These are phyloP conservation scores for Crocallis elinguaria DNA, from an alignment of 2,888 invertebrate species.

Conservation along the genomic window DNA sequence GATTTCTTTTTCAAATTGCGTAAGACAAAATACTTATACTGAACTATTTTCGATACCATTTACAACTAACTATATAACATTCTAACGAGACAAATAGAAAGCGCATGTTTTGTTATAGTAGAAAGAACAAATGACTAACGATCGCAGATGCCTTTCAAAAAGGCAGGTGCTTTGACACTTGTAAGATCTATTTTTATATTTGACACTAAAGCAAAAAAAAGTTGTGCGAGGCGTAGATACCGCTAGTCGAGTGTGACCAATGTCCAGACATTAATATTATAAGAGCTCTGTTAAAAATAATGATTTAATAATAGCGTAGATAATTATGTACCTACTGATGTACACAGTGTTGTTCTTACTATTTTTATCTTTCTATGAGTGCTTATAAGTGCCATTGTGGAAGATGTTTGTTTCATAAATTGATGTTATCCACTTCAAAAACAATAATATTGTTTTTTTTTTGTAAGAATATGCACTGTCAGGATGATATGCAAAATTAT, in stretches of 20 bases:
- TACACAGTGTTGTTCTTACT: not conserved
- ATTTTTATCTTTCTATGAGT: not conserved
- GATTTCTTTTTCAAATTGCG: too few species aligned
- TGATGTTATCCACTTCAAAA: not conserved
- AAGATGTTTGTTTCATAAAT: not conserved
- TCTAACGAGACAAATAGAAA: constrained; percentile 8
- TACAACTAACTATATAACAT: not conserved
- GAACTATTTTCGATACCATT: not conserved
- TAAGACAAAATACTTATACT: too few species aligned
- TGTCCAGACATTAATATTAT: constrained; percentile 24
- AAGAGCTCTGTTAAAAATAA: constrained; percentile 20
- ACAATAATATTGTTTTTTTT: not conserved
- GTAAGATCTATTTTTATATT: constrained; percentile 33
- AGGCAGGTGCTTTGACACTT: constrained; percentile 33
- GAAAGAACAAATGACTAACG: constrained; percentile 31
- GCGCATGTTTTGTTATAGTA: not conserved
- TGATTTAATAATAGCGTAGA: constrained; percentile 20
- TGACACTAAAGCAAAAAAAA: constrained; percentile 27
- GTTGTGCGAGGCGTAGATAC: constrained; percentile 16
- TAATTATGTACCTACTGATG: not conserved
- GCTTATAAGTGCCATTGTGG: not conserved
- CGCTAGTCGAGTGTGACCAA: constrained; percentile 26
- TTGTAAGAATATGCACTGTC: not conserved
- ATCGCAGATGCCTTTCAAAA: constrained; percentile 31
- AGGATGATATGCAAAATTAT: not conserved